phyloP scores from a whole-genome alignment of 1,140 invertebrate species.

The Pseudoatta argentina region DNA sequence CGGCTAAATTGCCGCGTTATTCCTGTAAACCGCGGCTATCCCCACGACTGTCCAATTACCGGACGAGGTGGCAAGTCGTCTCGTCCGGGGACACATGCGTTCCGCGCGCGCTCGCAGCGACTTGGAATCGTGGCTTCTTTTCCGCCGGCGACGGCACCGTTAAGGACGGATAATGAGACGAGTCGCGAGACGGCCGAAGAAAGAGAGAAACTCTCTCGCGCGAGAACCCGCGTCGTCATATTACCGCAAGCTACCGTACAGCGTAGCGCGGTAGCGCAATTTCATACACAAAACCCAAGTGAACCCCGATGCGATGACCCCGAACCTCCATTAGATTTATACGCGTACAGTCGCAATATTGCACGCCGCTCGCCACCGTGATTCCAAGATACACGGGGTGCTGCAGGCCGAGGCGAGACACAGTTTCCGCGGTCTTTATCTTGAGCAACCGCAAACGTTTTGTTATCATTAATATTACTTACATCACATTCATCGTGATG shows the following conservation, averaged over 20 bases:
- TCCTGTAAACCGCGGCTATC: conserved; percentile 74
- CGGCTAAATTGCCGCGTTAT: conserved; percentile 75
- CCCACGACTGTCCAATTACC: conserved; percentile 74
- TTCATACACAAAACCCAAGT: conserved; percentile 25
- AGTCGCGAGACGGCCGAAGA: neutral
- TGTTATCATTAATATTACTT: conserved; percentile 52
- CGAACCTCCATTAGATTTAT: conserved; percentile 49
- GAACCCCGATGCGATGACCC: conserved; percentile 14
- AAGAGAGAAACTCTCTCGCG: conserved; percentile 22
- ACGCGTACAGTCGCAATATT: conserved; percentile 27
- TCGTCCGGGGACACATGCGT: conserved; percentile 61
- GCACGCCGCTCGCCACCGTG: neutral
- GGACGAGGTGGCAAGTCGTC: conserved; percentile 70
- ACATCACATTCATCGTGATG: conserved; percentile 41
- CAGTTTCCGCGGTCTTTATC: neutral
- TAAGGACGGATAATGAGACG: conserved; percentile 72
- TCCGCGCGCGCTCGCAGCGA: conserved; percentile 7
- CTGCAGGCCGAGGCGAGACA: neutral
- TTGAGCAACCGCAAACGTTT: conserved; percentile 29
- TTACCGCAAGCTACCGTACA: neutral
- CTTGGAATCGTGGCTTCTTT: conserved; percentile 64
- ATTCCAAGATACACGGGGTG: conserved; percentile 29
- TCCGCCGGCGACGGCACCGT: conserved; percentile 61
- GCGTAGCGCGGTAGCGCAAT: conserved; percentile 35
- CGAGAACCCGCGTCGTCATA: neutral